These are phyloP conservation scores for Latrodectus hesperus DNA, from an alignment of 2,888 invertebrate genomes.

Conservation along the genomic window DNA sequence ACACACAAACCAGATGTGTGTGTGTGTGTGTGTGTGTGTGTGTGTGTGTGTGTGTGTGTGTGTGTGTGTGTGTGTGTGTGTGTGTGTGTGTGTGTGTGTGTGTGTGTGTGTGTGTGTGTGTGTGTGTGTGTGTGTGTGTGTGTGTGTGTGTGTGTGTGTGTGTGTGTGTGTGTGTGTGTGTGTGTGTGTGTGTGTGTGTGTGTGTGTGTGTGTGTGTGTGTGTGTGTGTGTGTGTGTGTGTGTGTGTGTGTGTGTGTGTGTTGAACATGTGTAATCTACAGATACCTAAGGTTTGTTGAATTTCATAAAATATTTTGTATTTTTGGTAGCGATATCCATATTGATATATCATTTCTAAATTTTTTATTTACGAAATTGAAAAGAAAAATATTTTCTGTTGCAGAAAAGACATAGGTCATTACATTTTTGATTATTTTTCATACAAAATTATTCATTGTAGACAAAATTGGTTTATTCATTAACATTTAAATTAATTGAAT, in stretches of 20 bases:
- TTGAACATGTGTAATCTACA: too few species aligned
- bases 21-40: constrained; percentile 13
- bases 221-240: constrained; percentile 1
- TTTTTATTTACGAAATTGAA: too few species aligned
- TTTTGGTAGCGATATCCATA: too few species aligned
- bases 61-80: constrained; percentile 11
- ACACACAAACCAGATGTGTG: not conserved
- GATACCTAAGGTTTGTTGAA: too few species aligned
- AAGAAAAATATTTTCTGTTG: too few species aligned
- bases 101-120: constrained; percentile 1
- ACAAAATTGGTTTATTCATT: too few species aligned
- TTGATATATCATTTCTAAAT: too few species aligned
- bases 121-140: constrained; percentile 1
- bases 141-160: constrained; percentile 1
- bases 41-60: constrained; percentile 8
- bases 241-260: constrained; percentile 1
- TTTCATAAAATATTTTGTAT: too few species aligned
- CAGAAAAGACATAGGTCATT: too few species aligned
- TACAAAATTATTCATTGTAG: too few species aligned
- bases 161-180: constrained; percentile 1
- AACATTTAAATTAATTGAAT: too few species aligned
- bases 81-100: constrained; percentile 1
- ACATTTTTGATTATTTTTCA: too few species aligned
- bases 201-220: constrained; percentile 1
- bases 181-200: constrained; percentile 1